Conservation (phyloP, 2,113 vertebrate species). For the Scolopax mira region DNA sequence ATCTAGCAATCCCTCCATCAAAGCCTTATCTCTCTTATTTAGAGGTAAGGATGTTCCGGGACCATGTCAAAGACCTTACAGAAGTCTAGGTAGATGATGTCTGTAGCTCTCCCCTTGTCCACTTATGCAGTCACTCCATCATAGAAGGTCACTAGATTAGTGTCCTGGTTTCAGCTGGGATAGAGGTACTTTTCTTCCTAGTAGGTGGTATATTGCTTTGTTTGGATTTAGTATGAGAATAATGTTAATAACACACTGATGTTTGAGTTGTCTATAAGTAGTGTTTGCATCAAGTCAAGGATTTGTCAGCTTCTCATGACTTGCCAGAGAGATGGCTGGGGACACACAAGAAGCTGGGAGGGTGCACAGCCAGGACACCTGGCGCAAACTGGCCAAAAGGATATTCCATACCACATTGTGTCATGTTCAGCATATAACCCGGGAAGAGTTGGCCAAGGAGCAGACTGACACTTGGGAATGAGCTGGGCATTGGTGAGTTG, state of each 20-base stretch:
- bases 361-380: neutral
- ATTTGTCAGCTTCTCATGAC: neutral
- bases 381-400: neutral
- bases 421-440: neutral
- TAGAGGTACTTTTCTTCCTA: neutral
- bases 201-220: neutral
- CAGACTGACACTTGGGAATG: neutral
- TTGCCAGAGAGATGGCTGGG: neutral
- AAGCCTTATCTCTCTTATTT: neutral
- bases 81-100: neutral
- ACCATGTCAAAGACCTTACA: neutral
- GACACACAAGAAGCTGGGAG: neutral
- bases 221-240: neutral
- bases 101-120: neutral
- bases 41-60: neutral
- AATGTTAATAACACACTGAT: neutral
- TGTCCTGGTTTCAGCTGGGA: neutral
- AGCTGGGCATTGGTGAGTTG: neutral
- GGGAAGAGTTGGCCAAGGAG: neutral
- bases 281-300: neutral
- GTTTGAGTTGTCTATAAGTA: neutral
- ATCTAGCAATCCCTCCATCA: neutral
- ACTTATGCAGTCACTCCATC: accelerated
- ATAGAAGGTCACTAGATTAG: neutral
- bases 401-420: neutral